Evolutionary conservation across 2,797 vertebrate genomes (phyloP).

Genomic region (Xenops minutus): DNA sequence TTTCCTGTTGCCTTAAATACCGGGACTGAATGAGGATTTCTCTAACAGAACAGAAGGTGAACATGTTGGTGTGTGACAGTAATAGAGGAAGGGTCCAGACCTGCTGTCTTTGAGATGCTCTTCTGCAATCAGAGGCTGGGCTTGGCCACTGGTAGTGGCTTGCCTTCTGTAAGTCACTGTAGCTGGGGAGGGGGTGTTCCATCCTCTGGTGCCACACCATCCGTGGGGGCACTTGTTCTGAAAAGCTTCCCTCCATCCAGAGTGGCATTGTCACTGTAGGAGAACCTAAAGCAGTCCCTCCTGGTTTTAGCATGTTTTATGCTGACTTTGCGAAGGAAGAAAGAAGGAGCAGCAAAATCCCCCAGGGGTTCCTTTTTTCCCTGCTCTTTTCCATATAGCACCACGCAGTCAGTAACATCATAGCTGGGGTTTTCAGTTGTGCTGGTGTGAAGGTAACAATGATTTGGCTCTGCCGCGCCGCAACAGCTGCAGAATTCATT

Average conservation of each 20-base stretch:
- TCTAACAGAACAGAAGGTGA: slow-evolving; percentile 56
- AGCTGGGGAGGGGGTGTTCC: neutral
- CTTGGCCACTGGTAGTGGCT: fast-evolving
- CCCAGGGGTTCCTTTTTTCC: neutral
- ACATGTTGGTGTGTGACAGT: slow-evolving; percentile 40
- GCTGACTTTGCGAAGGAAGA: neutral
- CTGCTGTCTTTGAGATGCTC: slow-evolving; percentile 38
- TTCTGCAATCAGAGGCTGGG: neutral
- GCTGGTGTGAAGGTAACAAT: slow-evolving; percentile 65
- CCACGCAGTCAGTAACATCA: neutral
- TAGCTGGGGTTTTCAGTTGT: slow-evolving; percentile 53
- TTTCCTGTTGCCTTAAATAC: slow-evolving; percentile 53
- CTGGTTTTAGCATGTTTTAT: neutral
- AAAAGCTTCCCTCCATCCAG: neutral
- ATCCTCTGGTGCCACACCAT: neutral
- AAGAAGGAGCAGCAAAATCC: neutral
- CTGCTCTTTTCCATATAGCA: neutral
- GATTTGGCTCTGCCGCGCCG: slow-evolving; percentile 3
- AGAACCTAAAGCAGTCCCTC: neutral
- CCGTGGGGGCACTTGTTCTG: fast-evolving
- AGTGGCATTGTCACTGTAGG: neutral
- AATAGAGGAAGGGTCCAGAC: slow-evolving; percentile 43
- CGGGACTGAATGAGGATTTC: slow-evolving; percentile 47
- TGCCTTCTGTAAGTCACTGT: neutral
- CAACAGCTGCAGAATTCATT: slow-evolving; percentile 64